A percentile compares a stretch with the other conserved stretches of the same genome.
Evolutionary conservation across 1,140 invertebrate genomes (phyloP).

Genomic region (Leptinotarsa texana): DNA sequence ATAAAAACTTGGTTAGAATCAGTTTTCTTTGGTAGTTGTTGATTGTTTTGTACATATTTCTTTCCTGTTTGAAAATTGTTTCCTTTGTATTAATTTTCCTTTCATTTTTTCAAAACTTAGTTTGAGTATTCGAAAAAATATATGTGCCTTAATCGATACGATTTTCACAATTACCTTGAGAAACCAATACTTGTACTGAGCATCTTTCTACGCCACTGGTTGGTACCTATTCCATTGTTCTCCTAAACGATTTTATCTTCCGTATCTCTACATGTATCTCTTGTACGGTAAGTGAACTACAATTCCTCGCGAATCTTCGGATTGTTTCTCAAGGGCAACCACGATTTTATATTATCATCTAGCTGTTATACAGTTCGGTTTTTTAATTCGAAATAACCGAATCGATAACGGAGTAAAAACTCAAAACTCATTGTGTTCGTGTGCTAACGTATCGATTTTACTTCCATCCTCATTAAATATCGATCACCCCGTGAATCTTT

Average conservation of each 20-base stretch:
- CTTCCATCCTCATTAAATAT: neutral
- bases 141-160: too few relatives aligned
- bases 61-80: too few relatives aligned
- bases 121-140: too few relatives aligned
- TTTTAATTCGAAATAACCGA: too few relatives aligned
- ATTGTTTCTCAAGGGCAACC: constrained; percentile 13
- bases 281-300: constrained; percentile 24
- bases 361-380: neutral
- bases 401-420: neutral
- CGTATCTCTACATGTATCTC: constrained; percentile 23
- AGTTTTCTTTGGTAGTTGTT: too few relatives aligned
- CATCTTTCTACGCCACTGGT: constrained; percentile 6
- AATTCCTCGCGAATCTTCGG: constrained; percentile 18
- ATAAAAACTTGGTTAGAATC: too few relatives aligned
- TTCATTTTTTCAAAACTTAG: too few relatives aligned
- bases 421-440: neutral
- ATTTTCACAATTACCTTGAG: too few relatives aligned
- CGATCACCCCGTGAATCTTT: neutral
- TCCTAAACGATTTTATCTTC: constrained; percentile 12
- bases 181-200: too few relatives aligned
- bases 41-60: too few relatives aligned
- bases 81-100: too few relatives aligned
- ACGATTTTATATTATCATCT: neutral
- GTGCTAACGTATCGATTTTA: neutral
- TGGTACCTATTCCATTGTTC: constrained; percentile 17